Evolutionary conservation across 1,140 invertebrate species (phyloP).

Genomic region (Tetramorium simillimum): DNA sequence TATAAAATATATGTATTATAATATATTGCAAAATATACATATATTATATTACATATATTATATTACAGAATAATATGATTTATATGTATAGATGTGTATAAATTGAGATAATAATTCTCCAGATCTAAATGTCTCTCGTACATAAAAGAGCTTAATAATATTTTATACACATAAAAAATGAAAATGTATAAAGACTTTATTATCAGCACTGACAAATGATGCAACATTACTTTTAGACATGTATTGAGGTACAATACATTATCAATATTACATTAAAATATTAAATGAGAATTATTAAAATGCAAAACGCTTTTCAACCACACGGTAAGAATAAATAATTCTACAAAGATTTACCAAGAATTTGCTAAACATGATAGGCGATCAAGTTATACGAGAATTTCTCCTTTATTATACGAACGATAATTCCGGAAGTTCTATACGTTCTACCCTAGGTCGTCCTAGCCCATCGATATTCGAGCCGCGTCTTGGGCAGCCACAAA

Average conservation of each 20-base stretch:
- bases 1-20: too few relatives aligned
- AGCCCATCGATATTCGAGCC: conserved; percentile 53
- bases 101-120: not conserved
- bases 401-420: conserved; percentile 10
- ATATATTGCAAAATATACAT: not conserved
- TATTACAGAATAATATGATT: not conserved
- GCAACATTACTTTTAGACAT: not conserved
- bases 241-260: not conserved
- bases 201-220: not conserved
- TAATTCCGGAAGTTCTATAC: conserved; percentile 34
- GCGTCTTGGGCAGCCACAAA: conserved; percentile 57
- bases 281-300: not conserved
- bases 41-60: not conserved
- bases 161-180: not conserved
- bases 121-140: too few relatives aligned
- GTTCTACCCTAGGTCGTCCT: conserved; percentile 24
- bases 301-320: not conserved
- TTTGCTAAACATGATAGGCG: not conserved
- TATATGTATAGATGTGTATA: not conserved
- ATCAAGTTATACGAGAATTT: not conserved
- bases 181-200: not conserved
- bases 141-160: too few relatives aligned
- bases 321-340: not conserved
- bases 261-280: not conserved
- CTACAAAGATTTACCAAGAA: not conserved